These are phyloP conservation scores for Leptodirus hochenwartii DNA, from an alignment of 2,888 invertebrate genomes.

Conservation along the genomic window DNA sequence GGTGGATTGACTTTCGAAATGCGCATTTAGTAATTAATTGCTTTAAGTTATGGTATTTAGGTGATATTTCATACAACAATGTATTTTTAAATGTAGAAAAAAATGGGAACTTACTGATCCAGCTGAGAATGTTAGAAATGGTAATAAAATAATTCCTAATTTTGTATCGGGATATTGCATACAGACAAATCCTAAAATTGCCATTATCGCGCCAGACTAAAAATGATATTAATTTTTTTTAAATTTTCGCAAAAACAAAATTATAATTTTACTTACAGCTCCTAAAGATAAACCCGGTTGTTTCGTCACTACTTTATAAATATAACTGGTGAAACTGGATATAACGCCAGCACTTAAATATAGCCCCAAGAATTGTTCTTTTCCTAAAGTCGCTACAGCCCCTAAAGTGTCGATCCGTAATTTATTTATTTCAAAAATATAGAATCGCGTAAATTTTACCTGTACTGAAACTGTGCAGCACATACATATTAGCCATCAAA, in stretches of 20 bases:
- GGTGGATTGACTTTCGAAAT: too few species aligned
- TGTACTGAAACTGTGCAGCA: conserved; percentile 66
- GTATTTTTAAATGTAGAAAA: conserved; percentile 3
- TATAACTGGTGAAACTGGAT: conserved; percentile 69
- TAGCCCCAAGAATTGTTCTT: conserved; percentile 81
- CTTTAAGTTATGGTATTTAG: too few species aligned
- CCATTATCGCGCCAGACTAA: conserved; percentile 92
- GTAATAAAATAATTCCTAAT: conserved; percentile 77
- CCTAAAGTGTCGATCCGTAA: too few species aligned
- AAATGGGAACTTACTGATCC: conserved; percentile 40
- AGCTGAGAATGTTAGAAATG: conserved; percentile 78
- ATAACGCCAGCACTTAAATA: conserved; percentile 79
- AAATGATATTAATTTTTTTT: conserved; percentile 22
- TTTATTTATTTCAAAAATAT: too few species aligned
- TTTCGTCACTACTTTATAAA: conserved; percentile 53
- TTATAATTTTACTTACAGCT: conserved; percentile 49
- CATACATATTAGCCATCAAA: conserved; percentile 90
- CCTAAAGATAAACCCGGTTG: conserved; percentile 71
- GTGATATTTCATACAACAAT: too few species aligned
- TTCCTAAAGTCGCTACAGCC: conserved; percentile 58
- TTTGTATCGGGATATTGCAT: conserved; percentile 75
- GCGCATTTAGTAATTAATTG: too few species aligned
- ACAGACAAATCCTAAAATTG: conserved; percentile 73
- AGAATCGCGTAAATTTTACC: too few species aligned
- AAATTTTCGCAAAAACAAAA: conserved; percentile 7